Evolutionary conservation across 2,888 invertebrate genomes (phyloP).

Genomic region (Pachliopta kotzebuea): DNA sequence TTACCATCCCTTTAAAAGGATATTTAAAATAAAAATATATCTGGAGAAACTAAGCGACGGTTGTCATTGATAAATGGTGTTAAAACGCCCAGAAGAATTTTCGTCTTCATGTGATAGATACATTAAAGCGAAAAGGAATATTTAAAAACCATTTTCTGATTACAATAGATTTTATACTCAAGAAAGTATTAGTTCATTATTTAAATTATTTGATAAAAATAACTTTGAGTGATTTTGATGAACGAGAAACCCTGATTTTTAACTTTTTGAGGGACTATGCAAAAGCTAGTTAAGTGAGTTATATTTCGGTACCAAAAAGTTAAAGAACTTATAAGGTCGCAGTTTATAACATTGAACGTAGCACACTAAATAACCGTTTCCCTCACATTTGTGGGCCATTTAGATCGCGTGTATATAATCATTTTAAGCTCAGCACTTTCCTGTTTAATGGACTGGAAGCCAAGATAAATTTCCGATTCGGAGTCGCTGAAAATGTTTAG

Average conservation of each 20-base stretch:
- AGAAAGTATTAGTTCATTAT: too few species aligned
- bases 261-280: background rate
- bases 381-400: slow-evolving; percentile 23
- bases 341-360: slow-evolving; percentile 5
- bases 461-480: slow-evolving; percentile 75
- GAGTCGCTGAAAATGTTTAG: slow-evolving; percentile 53
- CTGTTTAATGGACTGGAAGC: slow-evolving; percentile 74
- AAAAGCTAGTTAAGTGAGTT: background rate
- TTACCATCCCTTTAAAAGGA: too few species aligned
- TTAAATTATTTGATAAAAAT: too few species aligned
- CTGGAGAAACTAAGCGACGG: too few species aligned
- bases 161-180: too few species aligned
- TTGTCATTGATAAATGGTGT: too few species aligned
- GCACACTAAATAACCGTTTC: slow-evolving; percentile 42
- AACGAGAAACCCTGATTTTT: background rate
- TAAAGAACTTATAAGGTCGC: background rate
- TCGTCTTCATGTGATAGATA: too few species aligned
- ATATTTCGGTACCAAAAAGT: background rate
- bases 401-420: slow-evolving; percentile 23
- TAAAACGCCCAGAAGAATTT: too few species aligned
- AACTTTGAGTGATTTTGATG: background rate
- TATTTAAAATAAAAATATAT: too few species aligned
- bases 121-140: too few species aligned
- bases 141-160: too few species aligned
- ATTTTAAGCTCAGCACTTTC: slow-evolving; percentile 42